Base-by-base conservation (phyloP, 2,797 vertebrate species). In the Huso huso region DNA sequence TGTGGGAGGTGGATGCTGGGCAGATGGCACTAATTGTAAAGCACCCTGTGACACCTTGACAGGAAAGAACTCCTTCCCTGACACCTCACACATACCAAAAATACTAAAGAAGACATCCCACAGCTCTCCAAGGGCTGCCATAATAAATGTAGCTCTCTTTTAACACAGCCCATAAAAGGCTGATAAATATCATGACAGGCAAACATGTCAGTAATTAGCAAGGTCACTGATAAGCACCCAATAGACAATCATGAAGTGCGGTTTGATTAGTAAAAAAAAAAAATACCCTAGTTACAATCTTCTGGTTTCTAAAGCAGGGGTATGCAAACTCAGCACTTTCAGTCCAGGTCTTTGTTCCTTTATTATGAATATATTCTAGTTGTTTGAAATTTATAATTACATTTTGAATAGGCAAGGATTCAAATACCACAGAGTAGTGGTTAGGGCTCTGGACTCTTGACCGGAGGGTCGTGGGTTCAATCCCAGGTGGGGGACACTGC, bases 11-110 rank as follows among this genome's bases (percentile, higher is more conserved):
- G 76, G 79, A 83, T 70, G 76, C 76, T 77, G 78, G 83, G 81
- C 88, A 87, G 87, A 88, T 85, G 88, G 83, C 84, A 87, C 81
- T 86, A 82, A 88, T 86, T 88, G 84, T 84, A 79, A 80, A 81
- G 80, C 79, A 82, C 77, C 69, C 83, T 83, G 82, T 89, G 85
- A 89, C 85, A 82, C 81, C 78, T 84, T 83, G 87, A 79, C 78
- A 79, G 83, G 84, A 81, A 85, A 87, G 82, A 78, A 82, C 77
- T 86, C 77, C 84, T 84, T 84, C 83, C 82, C 83, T 84, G 80
- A 80, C 84, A 84, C 82, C 85, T 81, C 76, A 77, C 83, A 83
- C 78, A 86, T 84, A 85, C 82, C 84, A 84, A 79, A 86, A 86
- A 86, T 87, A 81, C 83, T 84, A 78, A 74, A 66, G 68, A 77